phyloP scores from a whole-genome alignment of 2,797 vertebrate species.

The Lithobates sylvaticus region DNA sequence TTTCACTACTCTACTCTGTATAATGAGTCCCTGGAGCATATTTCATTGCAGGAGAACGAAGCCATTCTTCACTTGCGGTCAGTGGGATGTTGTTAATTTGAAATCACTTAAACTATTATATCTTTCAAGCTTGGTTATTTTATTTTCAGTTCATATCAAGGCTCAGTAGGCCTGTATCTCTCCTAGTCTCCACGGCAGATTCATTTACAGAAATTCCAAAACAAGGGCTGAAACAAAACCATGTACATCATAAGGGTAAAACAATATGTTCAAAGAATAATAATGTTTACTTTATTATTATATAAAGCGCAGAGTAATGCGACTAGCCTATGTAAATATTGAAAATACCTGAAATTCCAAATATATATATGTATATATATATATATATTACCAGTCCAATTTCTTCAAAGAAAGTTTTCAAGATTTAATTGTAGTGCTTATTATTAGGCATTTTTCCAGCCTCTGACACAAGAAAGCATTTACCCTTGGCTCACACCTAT shows the following conservation, averaged over 20 bases:
- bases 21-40: constrained; percentile 89
- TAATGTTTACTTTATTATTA: not conserved
- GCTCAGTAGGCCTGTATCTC: constrained; percentile 77
- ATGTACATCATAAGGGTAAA: constrained; percentile 6
- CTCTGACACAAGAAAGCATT: too few species aligned
- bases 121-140: constrained; percentile 84
- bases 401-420: too few species aligned
- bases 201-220: constrained; percentile 74
- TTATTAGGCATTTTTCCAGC: too few species aligned
- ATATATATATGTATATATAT: too few species aligned
- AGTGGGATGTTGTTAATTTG: constrained; percentile 86
- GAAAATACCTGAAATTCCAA: not conserved
- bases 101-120: constrained; percentile 91
- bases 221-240: constrained; percentile 56
- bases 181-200: constrained; percentile 80
- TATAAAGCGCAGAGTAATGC: not conserved
- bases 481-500: too few species aligned
- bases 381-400: too few species aligned
- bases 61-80: constrained; percentile 82
- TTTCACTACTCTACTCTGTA: constrained; percentile 80
- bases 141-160: constrained; percentile 84
- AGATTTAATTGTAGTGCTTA: too few species aligned
- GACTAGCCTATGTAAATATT: not conserved
- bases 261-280: constrained; percentile 9
- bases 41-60: constrained; percentile 82